Evolutionary conservation across 2,797 vertebrate genomes (phyloP).

Genomic region (Varecia variegata): DNA sequence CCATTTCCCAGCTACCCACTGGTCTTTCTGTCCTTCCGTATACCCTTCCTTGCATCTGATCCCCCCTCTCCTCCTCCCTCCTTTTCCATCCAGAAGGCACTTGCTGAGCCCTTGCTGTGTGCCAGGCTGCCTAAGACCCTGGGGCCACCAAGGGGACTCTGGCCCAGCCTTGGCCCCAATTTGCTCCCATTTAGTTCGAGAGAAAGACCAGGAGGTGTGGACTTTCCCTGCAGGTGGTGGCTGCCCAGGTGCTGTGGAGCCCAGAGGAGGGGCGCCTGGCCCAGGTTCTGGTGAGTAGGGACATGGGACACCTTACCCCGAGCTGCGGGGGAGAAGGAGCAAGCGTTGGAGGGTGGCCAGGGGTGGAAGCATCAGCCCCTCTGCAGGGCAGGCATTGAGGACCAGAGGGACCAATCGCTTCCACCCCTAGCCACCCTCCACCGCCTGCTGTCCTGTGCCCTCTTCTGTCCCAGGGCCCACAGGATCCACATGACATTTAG

Average conservation of each 20-base stretch:
- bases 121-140: neutral
- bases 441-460: no score
- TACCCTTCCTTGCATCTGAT: neutral
- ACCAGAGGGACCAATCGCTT: no score
- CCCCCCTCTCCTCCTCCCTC: no score
- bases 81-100: neutral
- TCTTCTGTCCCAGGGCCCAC: neutral
- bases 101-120: rapidly evolving
- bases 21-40: neutral
- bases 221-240: neutral
- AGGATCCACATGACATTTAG: rapidly evolving
- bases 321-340: no score
- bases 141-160: no score
- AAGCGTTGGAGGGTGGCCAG: no score
- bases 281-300: neutral
- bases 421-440: no score
- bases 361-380: no score
- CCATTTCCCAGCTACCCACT: neutral
- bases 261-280: neutral
- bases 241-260: neutral
- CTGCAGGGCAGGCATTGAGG: neutral
- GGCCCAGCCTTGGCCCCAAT: neutral
- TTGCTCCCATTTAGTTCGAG: neutral
- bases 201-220: neutral
- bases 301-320: rapidly evolving